A percentile compares a stretch with the other conserved stretches of the same genome.
Conservation (phyloP, 2,888 invertebrate genomes). For the Syrphus vitripennis region DNA sequence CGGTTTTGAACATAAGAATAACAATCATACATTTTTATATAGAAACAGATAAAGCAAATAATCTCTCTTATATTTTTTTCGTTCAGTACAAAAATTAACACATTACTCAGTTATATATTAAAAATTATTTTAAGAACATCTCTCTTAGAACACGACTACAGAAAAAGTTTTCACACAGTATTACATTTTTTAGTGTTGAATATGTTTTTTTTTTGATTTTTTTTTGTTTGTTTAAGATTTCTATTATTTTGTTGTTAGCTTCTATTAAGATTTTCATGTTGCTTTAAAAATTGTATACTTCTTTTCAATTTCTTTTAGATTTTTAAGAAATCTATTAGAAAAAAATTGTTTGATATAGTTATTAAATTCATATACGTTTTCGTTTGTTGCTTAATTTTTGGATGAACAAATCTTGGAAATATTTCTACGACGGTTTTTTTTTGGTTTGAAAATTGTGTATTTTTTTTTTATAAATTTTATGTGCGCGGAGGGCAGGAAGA, state of each 20-base stretch:
- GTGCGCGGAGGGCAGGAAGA: conserved; percentile 69
- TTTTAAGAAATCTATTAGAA: conserved; percentile 46
- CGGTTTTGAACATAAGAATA: not conserved
- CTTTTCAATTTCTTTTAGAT: conserved; percentile 20
- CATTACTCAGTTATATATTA: not conserved
- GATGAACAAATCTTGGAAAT: conserved; percentile 52
- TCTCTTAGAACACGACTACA: conserved; percentile 54
- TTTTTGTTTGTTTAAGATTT: not conserved
- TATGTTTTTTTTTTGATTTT: not conserved
- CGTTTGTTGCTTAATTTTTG: conserved; percentile 12
- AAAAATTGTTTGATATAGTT: conserved; percentile 34
- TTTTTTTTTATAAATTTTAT: conserved; percentile 31
- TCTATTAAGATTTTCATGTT: conserved; percentile 36
- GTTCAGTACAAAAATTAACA: not conserved
- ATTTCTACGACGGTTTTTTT: conserved; percentile 11
- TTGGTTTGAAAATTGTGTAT: conserved; percentile 15
- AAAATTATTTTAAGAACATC: not conserved
- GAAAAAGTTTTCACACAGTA: conserved; percentile 50
- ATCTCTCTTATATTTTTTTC: not conserved
- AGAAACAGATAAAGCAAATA: not conserved
- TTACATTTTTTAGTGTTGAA: conserved; percentile 25
- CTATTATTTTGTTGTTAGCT: conserved; percentile 21
- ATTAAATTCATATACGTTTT: not conserved
- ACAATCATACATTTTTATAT: conserved; percentile 13
- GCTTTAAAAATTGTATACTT: conserved; percentile 46